Evolutionary conservation across 2,888 invertebrate genomes (phyloP).

Genomic region (Barypeithes pellucidus): DNA sequence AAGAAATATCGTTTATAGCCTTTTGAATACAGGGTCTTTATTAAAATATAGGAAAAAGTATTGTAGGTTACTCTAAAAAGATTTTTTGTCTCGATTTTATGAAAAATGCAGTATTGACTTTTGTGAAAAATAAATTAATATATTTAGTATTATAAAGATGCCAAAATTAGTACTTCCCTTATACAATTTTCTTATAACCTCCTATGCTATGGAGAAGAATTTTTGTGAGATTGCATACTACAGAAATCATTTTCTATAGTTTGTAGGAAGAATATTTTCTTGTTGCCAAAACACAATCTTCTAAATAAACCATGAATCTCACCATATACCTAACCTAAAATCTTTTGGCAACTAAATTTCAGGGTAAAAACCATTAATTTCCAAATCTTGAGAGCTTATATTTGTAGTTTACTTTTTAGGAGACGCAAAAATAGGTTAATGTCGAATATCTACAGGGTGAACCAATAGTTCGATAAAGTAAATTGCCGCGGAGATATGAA

Average conservation of each 20-base stretch:
- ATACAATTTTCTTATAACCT: slow-evolving; percentile 51
- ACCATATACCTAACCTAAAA: slow-evolving; percentile 33
- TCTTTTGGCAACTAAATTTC: slow-evolving; percentile 63
- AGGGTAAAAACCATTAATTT: slow-evolving; percentile 64
- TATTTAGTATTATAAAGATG: slow-evolving; percentile 58
- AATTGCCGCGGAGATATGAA: too few species aligned
- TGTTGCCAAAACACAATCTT: slow-evolving; percentile 53
- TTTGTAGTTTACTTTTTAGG: slow-evolving; percentile 57
- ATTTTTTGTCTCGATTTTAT: slow-evolving; percentile 61
- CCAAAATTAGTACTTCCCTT: slow-evolving; percentile 44
- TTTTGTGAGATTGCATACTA: neutral
- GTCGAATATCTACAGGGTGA: slow-evolving; percentile 62
- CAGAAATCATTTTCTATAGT: slow-evolving; percentile 8
- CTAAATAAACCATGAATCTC: slow-evolving; percentile 53
- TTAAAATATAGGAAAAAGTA: slow-evolving; percentile 68
- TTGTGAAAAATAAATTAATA: slow-evolving; percentile 61
- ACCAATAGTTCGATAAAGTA: too few species aligned
- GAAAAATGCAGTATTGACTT: slow-evolving; percentile 65
- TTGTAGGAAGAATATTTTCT: neutral
- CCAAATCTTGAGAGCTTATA: slow-evolving; percentile 50
- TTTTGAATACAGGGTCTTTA: slow-evolving; percentile 71
- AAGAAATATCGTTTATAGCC: slow-evolving; percentile 69
- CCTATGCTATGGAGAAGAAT: neutral
- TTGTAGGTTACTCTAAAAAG: slow-evolving; percentile 65
- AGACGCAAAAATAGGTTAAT: slow-evolving; percentile 57